Percentiles rank a stretch among this genome's conserved stretches.
These are phyloP conservation scores for Mythimna lalbum DNA, from an alignment of 2,888 invertebrate species.

Conservation along the genomic window DNA sequence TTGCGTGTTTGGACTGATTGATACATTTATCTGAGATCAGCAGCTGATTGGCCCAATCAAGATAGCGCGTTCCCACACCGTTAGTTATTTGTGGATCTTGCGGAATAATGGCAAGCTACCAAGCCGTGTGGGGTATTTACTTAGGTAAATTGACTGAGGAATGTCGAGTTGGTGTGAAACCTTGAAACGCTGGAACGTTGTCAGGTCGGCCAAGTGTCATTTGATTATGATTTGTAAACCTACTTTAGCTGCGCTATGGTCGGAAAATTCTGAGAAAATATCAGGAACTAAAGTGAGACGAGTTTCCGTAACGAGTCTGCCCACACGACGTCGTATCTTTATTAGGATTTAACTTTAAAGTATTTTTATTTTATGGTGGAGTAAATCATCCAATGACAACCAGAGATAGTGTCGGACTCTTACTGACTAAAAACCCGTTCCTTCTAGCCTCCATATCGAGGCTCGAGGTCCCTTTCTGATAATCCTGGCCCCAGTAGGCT, in stretches of 20 bases:
- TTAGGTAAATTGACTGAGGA: constrained; percentile 46
- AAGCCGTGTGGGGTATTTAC: constrained; percentile 45
- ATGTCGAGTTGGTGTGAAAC: constrained; percentile 47
- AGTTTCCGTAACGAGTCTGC: constrained; percentile 14
- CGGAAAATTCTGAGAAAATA: constrained; percentile 10
- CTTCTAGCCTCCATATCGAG: too few relatives aligned
- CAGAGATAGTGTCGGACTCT: too few relatives aligned
- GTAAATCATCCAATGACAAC: too few relatives aligned
- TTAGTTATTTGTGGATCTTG: constrained; percentile 53
- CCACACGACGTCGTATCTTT: neutral
- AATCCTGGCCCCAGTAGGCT: too few relatives aligned
- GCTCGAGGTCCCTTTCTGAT: too few relatives aligned
- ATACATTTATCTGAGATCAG: constrained; percentile 71
- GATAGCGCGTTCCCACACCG: constrained; percentile 55
- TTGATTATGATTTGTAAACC: constrained; percentile 33
- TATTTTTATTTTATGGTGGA: too few relatives aligned
- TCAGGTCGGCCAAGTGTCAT: constrained; percentile 1
- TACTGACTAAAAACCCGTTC: too few relatives aligned
- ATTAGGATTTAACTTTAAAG: neutral
- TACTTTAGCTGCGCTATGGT: neutral
- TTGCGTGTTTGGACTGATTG: constrained; percentile 67
- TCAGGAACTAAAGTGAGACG: neutral
- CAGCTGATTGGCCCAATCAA: constrained; percentile 69
- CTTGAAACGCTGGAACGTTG: constrained; percentile 36
- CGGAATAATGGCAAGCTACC: constrained; percentile 43